Evolutionary conservation across 2,113 vertebrate species (phyloP), one percentile per base, ranked within the genome.

Genomic region (Salvelinus fontinalis): DNA sequence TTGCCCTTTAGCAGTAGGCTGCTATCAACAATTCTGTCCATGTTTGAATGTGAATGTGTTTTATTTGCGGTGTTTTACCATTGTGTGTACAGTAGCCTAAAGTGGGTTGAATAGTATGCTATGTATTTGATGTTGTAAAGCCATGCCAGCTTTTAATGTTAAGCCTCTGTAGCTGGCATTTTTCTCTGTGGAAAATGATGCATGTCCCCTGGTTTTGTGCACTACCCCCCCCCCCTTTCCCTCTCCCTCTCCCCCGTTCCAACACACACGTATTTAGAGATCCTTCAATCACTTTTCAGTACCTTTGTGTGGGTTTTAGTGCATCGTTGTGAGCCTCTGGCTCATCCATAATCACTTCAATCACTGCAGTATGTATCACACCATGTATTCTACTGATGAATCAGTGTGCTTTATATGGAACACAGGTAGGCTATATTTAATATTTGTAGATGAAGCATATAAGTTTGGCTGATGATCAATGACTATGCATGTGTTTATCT

Each of bases 1-100:
- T 78, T 75, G 76, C 72, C 82, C 76, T 78, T 82, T 74, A 51
- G 51, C 51, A 14, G 82, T 88, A 90, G 81, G 89, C 39, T 44
- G 39, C 39, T 44, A 90, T 90, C 88, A 83, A 44, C 9, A 44
- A 44, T 44, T 85, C 81, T 84, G 80, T 76, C n/a, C 39, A 62
- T 83, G 85, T 86, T 73, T 76, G 85, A 81, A 62, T 62, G 59
- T 11, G 59, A 81, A 62, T 62, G n/a, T 22, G 59, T 62, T 39
- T 39, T 39, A 39, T 9, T 39, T 39, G 39, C 39, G 39, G 39
- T 39, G 39, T 39, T 62, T n/a, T 62, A 62, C 51, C 12, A 54
- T 62, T 62, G 59, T 9, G n/a, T 62, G n/a, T 9, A 62, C 80
- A 70, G 79, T 79, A 84, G 39, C 16, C 7, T 54, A 14, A 54